Percentiles rank a stretch among this genome's conserved stretches.
phyloP scores from a whole-genome alignment of 1,140 invertebrate species.

The Diabrotica virgifera region DNA sequence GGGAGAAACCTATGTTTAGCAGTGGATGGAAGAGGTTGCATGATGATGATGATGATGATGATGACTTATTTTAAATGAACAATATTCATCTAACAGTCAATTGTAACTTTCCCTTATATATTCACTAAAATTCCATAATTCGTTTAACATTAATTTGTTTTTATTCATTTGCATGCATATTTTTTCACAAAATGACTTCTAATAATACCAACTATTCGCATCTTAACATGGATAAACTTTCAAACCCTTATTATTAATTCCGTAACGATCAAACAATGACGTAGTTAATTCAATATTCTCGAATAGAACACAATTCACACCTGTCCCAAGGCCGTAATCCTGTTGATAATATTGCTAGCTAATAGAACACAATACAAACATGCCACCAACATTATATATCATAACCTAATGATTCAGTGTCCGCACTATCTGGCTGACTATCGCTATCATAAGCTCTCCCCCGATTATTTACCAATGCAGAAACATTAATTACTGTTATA shows the following conservation, averaged over 20 bases:
- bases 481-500: conserved; percentile 34
- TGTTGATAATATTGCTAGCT: conserved; percentile 34
- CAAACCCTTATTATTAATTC: not conserved
- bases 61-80: no score
- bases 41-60: no score
- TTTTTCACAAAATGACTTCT: no score
- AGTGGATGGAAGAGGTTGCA: no score
- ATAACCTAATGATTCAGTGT: conserved; percentile 41
- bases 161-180: no score
- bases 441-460: conserved; percentile 38
- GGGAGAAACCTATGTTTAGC: no score
- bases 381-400: conserved; percentile 35
- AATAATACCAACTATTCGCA: no score
- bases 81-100: no score
- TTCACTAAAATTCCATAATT: no score
- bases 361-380: conserved; percentile 42
- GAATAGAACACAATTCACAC: conserved; percentile 19
- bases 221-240: no score
- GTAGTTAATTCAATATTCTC: not conserved
- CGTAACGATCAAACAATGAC: not conserved
- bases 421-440: conserved; percentile 37
- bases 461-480: conserved; percentile 34
- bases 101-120: no score
- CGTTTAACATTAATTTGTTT: no score
- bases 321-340: conserved; percentile 35